Evolutionary conservation across 2,888 invertebrate species (phyloP).

Genomic region (Tridacna gigas): DNA sequence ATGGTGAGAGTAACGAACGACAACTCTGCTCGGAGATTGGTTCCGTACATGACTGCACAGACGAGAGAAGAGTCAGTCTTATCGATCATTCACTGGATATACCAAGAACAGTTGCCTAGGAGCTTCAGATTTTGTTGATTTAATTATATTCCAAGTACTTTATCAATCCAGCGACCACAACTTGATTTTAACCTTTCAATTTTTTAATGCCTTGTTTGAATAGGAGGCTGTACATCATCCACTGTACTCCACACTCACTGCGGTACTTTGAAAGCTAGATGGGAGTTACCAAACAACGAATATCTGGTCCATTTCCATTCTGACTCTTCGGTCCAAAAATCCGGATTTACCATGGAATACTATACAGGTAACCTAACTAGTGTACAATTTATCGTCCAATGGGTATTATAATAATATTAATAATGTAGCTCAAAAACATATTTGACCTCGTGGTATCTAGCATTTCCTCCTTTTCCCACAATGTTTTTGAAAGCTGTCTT

Average conservation of each 20-base stretch:
- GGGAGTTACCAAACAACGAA: constrained; percentile 47
- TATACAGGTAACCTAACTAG: constrained; percentile 32
- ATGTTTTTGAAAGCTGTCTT: not conserved
- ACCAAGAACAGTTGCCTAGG: too few species aligned
- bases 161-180: not conserved
- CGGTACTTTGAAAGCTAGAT: constrained; percentile 36
- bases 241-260: constrained; percentile 37
- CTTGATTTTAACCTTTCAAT: not conserved
- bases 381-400: too few species aligned
- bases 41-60: too few species aligned
- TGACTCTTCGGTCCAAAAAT: constrained; percentile 37
- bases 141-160: not conserved
- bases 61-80: too few species aligned
- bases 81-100: too few species aligned
- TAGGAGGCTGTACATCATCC: constrained; percentile 41
- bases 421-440: too few species aligned
- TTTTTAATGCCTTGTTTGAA: not conserved
- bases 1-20: too few species aligned
- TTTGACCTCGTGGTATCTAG: too few species aligned
- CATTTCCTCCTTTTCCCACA: not conserved
- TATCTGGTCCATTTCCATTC: constrained; percentile 59
- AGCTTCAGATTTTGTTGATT: too few species aligned
- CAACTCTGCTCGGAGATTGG: too few species aligned
- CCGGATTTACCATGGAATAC: constrained; percentile 48
- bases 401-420: too few species aligned